phyloP scores from a whole-genome alignment of 2,113 vertebrate genomes.

The Antigone vipio region DNA sequence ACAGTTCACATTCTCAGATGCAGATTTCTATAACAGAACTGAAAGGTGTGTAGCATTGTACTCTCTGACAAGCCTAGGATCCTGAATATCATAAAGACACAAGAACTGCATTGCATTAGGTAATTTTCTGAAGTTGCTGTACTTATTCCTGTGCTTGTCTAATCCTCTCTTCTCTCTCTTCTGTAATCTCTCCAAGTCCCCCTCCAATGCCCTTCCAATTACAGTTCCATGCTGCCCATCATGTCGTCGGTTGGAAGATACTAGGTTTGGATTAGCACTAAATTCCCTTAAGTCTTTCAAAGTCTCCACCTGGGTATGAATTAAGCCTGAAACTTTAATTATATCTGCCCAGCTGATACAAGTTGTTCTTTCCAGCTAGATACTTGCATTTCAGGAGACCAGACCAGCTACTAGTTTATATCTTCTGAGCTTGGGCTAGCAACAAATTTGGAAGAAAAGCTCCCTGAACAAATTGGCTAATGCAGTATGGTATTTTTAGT shows the following conservation, averaged over 20 bases:
- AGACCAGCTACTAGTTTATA: not conserved
- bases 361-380: slow-evolving; percentile 36
- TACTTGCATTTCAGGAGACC: not conserved
- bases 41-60: slow-evolving; percentile 18
- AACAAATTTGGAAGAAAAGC: slow-evolving; percentile 31
- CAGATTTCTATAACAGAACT: slow-evolving; percentile 19
- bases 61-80: slow-evolving; percentile 39
- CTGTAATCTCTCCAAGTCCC: slow-evolving; percentile 60
- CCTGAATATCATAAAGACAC: slow-evolving; percentile 42
- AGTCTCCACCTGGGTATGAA: slow-evolving; percentile 63
- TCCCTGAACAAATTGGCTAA: slow-evolving; percentile 24
- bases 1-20: slow-evolving; percentile 22
- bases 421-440: not conserved
- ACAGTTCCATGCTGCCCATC: slow-evolving; percentile 61
- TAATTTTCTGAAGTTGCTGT: slow-evolving; percentile 51
- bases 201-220: slow-evolving; percentile 68
- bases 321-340: slow-evolving; percentile 61
- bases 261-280: slow-evolving; percentile 59
- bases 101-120: slow-evolving; percentile 38
- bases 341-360: slow-evolving; percentile 46
- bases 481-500: not conserved
- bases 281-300: slow-evolving; percentile 64
- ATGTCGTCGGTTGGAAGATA: slow-evolving; percentile 36
- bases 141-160: slow-evolving; percentile 48
- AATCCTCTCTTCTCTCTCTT: slow-evolving; percentile 59